A percentile compares a stretch with the other conserved stretches of the same genome.
Evolutionary conservation across 2,888 invertebrate genomes (phyloP).

Genomic region (Flabesymbios commensalis): DNA sequence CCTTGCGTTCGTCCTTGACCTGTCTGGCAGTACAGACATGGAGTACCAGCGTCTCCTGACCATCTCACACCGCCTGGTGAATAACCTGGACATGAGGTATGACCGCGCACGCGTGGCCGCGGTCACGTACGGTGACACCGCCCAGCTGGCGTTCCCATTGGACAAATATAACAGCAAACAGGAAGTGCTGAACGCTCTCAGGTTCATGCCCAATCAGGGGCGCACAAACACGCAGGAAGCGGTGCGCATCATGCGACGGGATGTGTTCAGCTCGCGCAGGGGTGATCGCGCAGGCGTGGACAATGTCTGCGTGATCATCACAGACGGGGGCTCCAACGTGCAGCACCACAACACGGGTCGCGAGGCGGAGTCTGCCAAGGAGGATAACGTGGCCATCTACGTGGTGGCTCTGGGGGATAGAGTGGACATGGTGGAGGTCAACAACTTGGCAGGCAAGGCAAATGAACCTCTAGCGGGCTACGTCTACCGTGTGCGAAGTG

Average conservation of each 20-base stretch:
- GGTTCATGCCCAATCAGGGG: slow-evolving; percentile 26
- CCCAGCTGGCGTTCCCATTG: slow-evolving; percentile 44
- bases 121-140: slow-evolving; percentile 27
- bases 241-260: slow-evolving; percentile 11
- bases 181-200: slow-evolving; percentile 28
- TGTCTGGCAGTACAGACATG: slow-evolving; percentile 25
- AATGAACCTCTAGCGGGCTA: slow-evolving; percentile 14
- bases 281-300: slow-evolving; percentile 22
- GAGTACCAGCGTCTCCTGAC: slow-evolving; percentile 19
- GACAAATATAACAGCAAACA: slow-evolving; percentile 34
- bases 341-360: slow-evolving; percentile 47
- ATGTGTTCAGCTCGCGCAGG: slow-evolving; percentile 12
- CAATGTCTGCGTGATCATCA: slow-evolving; percentile 48
- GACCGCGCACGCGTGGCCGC: slow-evolving; percentile 36
- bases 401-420: slow-evolving; percentile 27
- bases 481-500: slow-evolving; percentile 17
- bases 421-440: slow-evolving; percentile 26
- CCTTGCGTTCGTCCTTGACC: slow-evolving; percentile 29
- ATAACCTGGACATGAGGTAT: slow-evolving; percentile 34
- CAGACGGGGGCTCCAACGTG: slow-evolving; percentile 52
- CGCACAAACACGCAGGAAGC: slow-evolving; percentile 35
- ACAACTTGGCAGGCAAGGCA: slow-evolving; percentile 8
- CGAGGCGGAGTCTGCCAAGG: slow-evolving; percentile 38
- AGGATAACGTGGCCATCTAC: slow-evolving; percentile 21
- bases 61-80: slow-evolving; percentile 19